Percentiles rank a stretch among this genome's conserved stretches.
phyloP scores from a whole-genome alignment of 2,797 vertebrate species.

The Prunella strophiata region DNA sequence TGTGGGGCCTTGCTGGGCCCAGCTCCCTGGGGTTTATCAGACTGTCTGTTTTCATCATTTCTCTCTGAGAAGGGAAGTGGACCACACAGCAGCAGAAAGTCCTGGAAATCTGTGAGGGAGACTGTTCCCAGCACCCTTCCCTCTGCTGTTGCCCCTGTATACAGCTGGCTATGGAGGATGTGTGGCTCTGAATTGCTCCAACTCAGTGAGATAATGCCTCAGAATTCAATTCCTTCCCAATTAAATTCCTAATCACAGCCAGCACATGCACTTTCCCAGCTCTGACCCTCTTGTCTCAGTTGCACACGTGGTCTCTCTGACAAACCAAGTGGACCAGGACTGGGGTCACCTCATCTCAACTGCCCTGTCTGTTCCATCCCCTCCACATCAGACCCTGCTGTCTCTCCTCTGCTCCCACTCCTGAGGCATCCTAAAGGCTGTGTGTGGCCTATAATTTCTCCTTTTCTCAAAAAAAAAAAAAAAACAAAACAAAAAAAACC shows the following conservation, averaged over 20 bases:
- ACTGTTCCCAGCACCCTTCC: constrained; percentile 13
- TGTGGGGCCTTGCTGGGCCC: not conserved
- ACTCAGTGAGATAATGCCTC: not conserved
- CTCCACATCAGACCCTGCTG: not conserved
- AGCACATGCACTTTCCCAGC: not conserved
- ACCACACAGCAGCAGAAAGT: constrained; percentile 57
- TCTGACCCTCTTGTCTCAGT: not conserved
- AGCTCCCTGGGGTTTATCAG: not conserved
- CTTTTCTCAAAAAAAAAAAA: not conserved
- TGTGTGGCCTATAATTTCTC: not conserved
- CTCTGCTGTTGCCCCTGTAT: not conserved
- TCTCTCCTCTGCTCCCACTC: not conserved
- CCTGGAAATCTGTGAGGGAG: constrained; percentile 18
- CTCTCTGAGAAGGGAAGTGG: constrained; percentile 40
- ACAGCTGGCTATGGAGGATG: not conserved
- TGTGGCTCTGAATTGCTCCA: not conserved
- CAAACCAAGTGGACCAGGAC: not conserved
- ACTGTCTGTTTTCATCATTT: constrained; percentile 18
- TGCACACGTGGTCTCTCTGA: fast-evolving
- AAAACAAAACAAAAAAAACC: not conserved
- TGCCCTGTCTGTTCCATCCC: not conserved
- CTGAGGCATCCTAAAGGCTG: not conserved
- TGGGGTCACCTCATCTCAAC: not conserved
- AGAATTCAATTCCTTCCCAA: not conserved
- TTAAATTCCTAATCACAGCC: constrained; percentile 1